A percentile compares a stretch with the other conserved stretches of the same genome.
These are phyloP conservation scores for Steatocranus sp. DNA, from an alignment of 2,797 vertebrate genomes.

Conservation along the genomic window DNA sequence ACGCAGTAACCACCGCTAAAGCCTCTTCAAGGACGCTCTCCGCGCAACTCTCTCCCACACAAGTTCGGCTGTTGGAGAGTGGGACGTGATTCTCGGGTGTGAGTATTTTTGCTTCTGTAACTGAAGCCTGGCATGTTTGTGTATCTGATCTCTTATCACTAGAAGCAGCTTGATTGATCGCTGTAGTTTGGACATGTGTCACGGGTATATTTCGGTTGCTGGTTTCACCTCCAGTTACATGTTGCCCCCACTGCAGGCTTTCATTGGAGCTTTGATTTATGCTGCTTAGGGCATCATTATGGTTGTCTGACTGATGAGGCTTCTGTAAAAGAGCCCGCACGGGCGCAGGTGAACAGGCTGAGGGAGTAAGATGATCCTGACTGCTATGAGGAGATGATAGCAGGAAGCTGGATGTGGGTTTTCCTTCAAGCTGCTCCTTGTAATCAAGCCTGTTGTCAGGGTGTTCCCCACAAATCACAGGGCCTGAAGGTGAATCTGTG, in stretches of 20 bases:
- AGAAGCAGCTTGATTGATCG: conserved; percentile 35
- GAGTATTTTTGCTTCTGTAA: conserved; percentile 42
- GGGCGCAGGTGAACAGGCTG: conserved; percentile 49
- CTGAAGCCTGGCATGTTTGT: conserved; percentile 38
- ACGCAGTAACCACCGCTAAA: conserved; percentile 68
- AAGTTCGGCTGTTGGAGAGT: conserved; percentile 41
- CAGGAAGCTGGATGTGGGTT: conserved; percentile 29
- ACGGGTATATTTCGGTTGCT: conserved; percentile 39
- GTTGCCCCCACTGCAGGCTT: conserved; percentile 32
- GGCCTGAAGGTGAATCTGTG: background rate
- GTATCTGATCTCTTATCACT: conserved; percentile 33
- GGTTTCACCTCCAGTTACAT: conserved; percentile 24
- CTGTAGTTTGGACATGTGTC: conserved; percentile 44
- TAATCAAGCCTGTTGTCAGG: conserved; percentile 44
- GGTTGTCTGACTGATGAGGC: conserved; percentile 49
- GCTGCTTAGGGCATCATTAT: conserved; percentile 29
- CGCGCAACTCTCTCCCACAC: conserved; percentile 63
- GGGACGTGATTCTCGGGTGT: conserved; percentile 37
- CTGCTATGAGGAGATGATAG: conserved; percentile 23
- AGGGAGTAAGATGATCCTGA: conserved; percentile 67
- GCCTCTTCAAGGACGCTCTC: conserved; percentile 69
- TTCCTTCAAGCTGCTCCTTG: conserved; percentile 60
- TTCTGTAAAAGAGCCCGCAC: conserved; percentile 24
- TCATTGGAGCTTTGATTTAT: conserved; percentile 25
- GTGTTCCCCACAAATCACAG: conserved; percentile 29